Conservation (phyloP, 1,140 invertebrate species). For the Globodera ellingtonae region DNA sequence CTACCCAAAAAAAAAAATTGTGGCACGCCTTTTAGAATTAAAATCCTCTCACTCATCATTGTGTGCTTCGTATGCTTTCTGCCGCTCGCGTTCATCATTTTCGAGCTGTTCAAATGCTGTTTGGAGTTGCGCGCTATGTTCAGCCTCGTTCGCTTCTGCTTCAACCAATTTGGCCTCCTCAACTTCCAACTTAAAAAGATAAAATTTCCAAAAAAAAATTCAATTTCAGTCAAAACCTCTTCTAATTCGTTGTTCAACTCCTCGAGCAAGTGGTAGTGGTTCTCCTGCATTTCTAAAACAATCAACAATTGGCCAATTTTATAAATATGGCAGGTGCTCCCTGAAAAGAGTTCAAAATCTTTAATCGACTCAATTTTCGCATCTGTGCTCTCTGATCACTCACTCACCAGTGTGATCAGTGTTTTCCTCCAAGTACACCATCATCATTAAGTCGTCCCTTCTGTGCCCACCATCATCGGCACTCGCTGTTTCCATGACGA, state of each 20-base stretch:
- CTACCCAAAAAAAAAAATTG: not conserved
- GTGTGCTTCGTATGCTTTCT: not conserved
- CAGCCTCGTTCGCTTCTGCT: not conserved
- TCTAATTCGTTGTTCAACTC: not conserved
- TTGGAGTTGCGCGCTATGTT: not conserved
- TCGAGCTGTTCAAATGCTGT: not conserved
- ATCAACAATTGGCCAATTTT: too few species aligned
- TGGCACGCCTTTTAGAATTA: not conserved
- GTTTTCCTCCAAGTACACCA: not conserved
- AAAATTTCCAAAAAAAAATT: not conserved
- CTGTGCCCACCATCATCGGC: not conserved
- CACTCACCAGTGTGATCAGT: not conserved
- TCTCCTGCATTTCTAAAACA: too few species aligned
- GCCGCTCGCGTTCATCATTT: not conserved
- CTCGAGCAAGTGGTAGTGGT: not conserved
- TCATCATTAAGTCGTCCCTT: not conserved
- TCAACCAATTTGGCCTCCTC: not conserved
- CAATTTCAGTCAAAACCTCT: not conserved
- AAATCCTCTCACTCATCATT: not conserved
- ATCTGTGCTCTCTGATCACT: too few species aligned
- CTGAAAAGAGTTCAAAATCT: too few species aligned
- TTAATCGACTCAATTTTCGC: too few species aligned
- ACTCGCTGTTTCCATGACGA: not conserved
- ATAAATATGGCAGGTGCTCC: too few species aligned
- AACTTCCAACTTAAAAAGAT: conserved; percentile 1